A percentile compares a stretch with the other conserved stretches of the same genome.
phyloP scores from a whole-genome alignment of 2,888 invertebrate species.

The Cheilosia soror region DNA sequence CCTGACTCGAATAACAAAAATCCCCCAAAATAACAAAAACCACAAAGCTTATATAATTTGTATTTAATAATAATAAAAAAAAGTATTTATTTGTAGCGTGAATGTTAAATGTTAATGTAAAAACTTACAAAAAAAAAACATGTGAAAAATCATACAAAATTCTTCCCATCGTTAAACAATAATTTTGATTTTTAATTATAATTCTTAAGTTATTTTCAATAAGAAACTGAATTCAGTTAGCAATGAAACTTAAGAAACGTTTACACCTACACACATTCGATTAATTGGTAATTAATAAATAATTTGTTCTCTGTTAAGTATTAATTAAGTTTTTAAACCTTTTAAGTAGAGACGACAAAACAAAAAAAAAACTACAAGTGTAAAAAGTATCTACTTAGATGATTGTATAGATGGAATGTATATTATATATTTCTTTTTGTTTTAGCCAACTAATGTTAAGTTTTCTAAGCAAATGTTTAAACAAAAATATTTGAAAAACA shows the following conservation, averaged over 20 bases:
- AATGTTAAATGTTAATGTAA: slow-evolving; percentile 50
- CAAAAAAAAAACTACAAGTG: not conserved
- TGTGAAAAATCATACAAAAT: slow-evolving; percentile 66
- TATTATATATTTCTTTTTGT: slow-evolving; percentile 11
- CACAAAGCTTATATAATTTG: slow-evolving; percentile 41
- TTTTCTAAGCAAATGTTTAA: slow-evolving; percentile 23
- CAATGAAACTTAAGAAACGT: slow-evolving; percentile 65
- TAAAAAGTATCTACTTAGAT: slow-evolving; percentile 47
- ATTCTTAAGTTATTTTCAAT: slow-evolving; percentile 57
- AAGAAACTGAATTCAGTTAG: slow-evolving; percentile 45
- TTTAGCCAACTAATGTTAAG: slow-evolving; percentile 38
- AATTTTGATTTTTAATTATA: slow-evolving; percentile 59
- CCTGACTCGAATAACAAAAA: slow-evolving; percentile 58
- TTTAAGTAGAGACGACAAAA: slow-evolving; percentile 10
- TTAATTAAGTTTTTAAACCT: slow-evolving; percentile 64
- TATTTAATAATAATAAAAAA: slow-evolving; percentile 51
- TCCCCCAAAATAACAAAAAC: slow-evolving; percentile 9
- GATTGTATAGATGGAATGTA: not conserved
- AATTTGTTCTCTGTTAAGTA: slow-evolving; percentile 66
- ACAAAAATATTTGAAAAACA: not conserved
- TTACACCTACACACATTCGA: slow-evolving; percentile 64
- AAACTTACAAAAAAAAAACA: slow-evolving; percentile 40
- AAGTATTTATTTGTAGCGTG: slow-evolving; percentile 72
- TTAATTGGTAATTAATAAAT: slow-evolving; percentile 37
- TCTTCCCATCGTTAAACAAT: slow-evolving; percentile 74